These are phyloP conservation scores for Chinchilla lanigera DNA, from an alignment of 2,113 vertebrate species.

Conservation along the genomic window DNA sequence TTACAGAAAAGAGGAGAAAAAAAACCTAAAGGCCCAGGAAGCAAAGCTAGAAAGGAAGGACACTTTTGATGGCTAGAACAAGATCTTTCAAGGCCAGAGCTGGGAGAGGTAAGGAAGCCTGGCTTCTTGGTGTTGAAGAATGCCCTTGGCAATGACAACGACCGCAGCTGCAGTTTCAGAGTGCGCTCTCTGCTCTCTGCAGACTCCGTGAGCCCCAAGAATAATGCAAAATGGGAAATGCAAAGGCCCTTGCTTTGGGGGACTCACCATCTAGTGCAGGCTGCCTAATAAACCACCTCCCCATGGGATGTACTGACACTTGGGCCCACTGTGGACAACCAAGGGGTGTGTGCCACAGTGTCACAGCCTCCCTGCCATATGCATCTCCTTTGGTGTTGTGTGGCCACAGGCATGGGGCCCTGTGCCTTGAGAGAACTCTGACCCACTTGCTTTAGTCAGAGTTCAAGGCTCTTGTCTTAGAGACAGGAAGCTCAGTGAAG, in stretches of 20 bases:
- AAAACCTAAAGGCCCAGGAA: neutral
- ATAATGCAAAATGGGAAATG: rapidly evolving
- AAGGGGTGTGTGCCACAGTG: rapidly evolving
- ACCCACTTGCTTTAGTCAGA: neutral
- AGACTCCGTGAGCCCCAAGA: neutral
- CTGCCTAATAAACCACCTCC: rapidly evolving
- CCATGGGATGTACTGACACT: rapidly evolving
- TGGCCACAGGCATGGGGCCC: neutral
- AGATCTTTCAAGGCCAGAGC: neutral
- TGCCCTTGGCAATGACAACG: rapidly evolving
- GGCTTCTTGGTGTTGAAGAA: rapidly evolving
- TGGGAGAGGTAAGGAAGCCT: rapidly evolving
- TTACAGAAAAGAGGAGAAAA: neutral
- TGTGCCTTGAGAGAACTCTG: neutral
- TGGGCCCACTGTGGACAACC: rapidly evolving
- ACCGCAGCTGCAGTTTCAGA: rapidly evolving
- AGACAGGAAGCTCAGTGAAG: neutral
- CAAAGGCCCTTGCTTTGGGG: neutral
- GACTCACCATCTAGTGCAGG: neutral
- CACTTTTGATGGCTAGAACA: neutral
- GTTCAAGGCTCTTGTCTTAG: neutral
- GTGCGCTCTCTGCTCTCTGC: neutral
- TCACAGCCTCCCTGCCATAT: rapidly evolving
- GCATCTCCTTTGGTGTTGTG: rapidly evolving
- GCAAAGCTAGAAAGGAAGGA: neutral